These are phyloP conservation scores for Creontiades dilutus DNA, from an alignment of 2,888 invertebrate species.

Conservation along the genomic window DNA sequence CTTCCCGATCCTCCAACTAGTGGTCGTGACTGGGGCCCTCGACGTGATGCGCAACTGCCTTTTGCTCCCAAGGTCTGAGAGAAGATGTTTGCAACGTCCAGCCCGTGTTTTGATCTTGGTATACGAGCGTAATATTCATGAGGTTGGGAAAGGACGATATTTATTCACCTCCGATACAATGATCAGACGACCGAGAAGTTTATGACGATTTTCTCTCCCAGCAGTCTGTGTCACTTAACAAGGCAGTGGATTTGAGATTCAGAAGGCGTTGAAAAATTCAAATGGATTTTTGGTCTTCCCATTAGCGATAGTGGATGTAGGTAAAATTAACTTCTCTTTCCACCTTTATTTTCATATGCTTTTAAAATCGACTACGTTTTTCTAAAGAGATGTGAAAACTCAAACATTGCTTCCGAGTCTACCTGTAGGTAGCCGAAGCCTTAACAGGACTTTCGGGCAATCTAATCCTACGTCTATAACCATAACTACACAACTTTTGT, in stretches of 20 bases:
- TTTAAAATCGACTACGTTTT: no score
- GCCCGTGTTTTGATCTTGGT: constrained; percentile 24
- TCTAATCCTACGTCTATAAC: no score
- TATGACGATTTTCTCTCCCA: neutral
- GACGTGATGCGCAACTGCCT: constrained; percentile 12
- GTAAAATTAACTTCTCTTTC: no score
- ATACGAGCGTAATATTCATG: constrained; percentile 32
- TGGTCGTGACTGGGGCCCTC: constrained; percentile 17
- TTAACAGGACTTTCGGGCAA: no score
- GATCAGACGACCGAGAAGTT: neutral
- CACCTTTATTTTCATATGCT: no score
- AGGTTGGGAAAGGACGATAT: constrained; percentile 22
- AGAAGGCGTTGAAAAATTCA: neutral
- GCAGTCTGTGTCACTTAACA: neutral
- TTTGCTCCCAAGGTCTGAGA: neutral
- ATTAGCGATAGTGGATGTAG: no score
- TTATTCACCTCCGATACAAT: constrained; percentile 14
- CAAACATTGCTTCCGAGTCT: no score
- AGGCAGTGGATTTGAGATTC: neutral
- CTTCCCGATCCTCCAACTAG: neutral
- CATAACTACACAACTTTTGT: no score
- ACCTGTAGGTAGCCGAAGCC: no score
- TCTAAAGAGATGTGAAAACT: no score
- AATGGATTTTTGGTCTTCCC: no score
- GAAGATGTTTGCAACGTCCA: constrained; percentile 32